These are phyloP conservation scores for Syngnathus typhle DNA, from an alignment of 2,113 vertebrate genomes.

Conservation along the genomic window DNA sequence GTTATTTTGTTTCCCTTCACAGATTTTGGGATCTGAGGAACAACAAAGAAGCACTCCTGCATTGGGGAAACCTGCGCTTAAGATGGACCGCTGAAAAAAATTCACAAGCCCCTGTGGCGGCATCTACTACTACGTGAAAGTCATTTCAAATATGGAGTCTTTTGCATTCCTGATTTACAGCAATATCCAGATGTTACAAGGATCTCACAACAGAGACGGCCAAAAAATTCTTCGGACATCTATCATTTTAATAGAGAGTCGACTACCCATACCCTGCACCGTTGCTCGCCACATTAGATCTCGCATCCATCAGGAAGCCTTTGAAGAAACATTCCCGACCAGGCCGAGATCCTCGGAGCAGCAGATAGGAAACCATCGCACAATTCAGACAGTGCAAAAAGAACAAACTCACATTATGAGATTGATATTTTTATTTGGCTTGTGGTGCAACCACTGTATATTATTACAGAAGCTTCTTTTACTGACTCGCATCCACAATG, in stretches of 20 bases:
- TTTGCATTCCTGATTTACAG: slow-evolving; percentile 30
- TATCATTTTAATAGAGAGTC: slow-evolving; percentile 38
- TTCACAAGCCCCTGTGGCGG: neutral
- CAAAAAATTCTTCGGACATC: slow-evolving; percentile 22
- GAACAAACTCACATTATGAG: slow-evolving; percentile 26
- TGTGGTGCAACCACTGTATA: slow-evolving; percentile 46
- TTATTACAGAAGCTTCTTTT: slow-evolving; percentile 47
- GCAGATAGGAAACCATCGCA: slow-evolving; percentile 51
- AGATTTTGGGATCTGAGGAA: neutral
- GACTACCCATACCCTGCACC: slow-evolving; percentile 22
- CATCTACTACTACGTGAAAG: slow-evolving; percentile 1
- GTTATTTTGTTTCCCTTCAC: neutral
- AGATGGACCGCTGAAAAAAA: neutral
- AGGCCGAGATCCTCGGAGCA: slow-evolving; percentile 57
- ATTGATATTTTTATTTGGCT: slow-evolving; percentile 61
- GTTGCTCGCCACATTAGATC: slow-evolving; percentile 50
- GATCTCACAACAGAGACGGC: slow-evolving; percentile 19
- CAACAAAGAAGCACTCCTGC: neutral
- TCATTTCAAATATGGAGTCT: slow-evolving; percentile 6
- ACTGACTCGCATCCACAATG: slow-evolving; percentile 17
- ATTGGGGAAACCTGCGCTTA: neutral
- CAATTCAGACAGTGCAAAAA: slow-evolving; percentile 32
- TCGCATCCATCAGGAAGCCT: slow-evolving; percentile 48
- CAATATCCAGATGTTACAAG: slow-evolving; percentile 18
- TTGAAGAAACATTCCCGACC: slow-evolving; percentile 57